Evolutionary conservation across 92 coral and sea anemone genomes (phyloP).

Genomic region (Nematostella vectensis): DNA sequence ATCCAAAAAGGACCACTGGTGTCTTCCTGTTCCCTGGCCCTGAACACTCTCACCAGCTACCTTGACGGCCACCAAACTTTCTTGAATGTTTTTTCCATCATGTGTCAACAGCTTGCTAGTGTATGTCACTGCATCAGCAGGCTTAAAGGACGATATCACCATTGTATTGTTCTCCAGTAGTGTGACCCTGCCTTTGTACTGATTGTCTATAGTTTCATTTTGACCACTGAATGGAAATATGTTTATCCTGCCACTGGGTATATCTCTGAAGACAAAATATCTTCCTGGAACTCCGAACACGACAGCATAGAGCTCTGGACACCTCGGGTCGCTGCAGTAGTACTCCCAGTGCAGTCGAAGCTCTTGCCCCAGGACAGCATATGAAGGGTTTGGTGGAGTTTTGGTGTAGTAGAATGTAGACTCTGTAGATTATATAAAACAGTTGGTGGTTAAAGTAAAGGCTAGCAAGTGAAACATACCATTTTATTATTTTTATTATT

Average conservation of each 20-base stretch:
- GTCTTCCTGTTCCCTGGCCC: too few species aligned
- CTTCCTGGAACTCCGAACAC: conserved; percentile 1
- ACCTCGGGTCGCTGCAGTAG: neutral
- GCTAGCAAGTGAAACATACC: too few species aligned
- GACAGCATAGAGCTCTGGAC: conserved; percentile 1
- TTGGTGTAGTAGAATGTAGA: neutral
- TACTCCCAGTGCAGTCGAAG: neutral
- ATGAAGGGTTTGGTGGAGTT: neutral
- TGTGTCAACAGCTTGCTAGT: neutral
- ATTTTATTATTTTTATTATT: too few species aligned
- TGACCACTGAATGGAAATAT: neutral
- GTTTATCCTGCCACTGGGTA: neutral
- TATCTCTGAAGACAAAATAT: neutral
- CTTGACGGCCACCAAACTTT: neutral
- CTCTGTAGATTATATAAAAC: too few species aligned
- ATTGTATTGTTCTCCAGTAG: neutral
- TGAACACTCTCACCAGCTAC: too few species aligned
- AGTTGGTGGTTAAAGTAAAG: too few species aligned
- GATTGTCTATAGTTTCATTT: conserved; percentile 1
- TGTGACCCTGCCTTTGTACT: neutral
- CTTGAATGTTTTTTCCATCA: neutral
- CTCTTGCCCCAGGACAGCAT: conserved; percentile 1
- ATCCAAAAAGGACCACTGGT: too few species aligned
- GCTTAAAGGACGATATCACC: neutral
- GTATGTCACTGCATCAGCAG: conserved; percentile 1